A percentile compares a stretch with the other conserved stretches of the same genome.
Evolutionary conservation across 2,797 vertebrate species (phyloP).

Genomic region (Acomys russatus): DNA sequence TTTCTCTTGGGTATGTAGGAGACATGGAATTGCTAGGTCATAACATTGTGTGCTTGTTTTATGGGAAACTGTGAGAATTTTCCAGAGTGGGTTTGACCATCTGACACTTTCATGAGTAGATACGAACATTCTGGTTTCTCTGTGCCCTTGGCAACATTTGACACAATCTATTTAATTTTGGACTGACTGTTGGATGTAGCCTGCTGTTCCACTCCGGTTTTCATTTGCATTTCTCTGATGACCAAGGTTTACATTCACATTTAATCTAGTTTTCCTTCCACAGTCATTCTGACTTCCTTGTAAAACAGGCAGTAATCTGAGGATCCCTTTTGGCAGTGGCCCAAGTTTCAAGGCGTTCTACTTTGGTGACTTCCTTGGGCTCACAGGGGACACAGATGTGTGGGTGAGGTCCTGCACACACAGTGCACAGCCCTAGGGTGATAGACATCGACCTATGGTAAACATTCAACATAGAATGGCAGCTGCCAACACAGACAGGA

Average conservation of each 20-base stretch:
- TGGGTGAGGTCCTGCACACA: background rate
- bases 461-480: background rate
- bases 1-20: slow-evolving; percentile 45
- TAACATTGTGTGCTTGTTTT: slow-evolving; percentile 7
- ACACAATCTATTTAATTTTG: background rate
- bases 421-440: background rate
- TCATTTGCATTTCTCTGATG: background rate
- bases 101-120: background rate
- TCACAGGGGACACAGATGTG: background rate
- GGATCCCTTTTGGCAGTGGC: background rate
- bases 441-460: background rate
- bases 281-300: background rate
- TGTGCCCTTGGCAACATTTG: background rate
- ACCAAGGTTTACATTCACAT: background rate
- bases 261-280: slow-evolving; percentile 22
- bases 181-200: background rate
- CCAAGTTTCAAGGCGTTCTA: slow-evolving; percentile 8
- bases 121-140: background rate
- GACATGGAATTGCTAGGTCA: background rate
- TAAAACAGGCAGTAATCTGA: background rate
- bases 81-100: background rate
- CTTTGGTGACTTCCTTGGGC: background rate
- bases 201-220: background rate
- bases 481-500: background rate
- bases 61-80: slow-evolving; percentile 20